Conservation (phyloP, 2,797 vertebrate species). For the Alca torda region DNA sequence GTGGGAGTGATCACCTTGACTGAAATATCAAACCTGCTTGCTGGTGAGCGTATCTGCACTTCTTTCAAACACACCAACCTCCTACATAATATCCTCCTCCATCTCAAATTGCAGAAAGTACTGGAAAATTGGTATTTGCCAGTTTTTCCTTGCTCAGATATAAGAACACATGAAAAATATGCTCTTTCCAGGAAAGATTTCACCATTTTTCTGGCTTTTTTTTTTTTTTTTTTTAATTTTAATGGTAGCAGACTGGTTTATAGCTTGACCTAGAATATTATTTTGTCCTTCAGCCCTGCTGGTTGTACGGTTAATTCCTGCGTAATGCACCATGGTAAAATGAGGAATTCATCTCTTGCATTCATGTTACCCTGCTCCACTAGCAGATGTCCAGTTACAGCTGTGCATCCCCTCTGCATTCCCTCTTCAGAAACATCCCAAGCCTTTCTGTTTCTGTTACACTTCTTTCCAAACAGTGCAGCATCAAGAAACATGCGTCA, state of each 20-base stretch:
- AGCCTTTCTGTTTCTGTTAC: slow-evolving; percentile 36
- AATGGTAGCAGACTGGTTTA: background rate
- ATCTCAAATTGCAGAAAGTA: background rate
- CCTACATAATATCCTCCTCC: background rate
- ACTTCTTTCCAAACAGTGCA: slow-evolving; percentile 18
- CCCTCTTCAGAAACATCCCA: background rate
- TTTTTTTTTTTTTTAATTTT: background rate
- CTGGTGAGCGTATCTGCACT: background rate
- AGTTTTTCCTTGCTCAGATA: background rate
- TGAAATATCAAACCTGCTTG: background rate
- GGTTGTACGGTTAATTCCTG: background rate
- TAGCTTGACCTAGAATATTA: background rate
- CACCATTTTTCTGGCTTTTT: background rate
- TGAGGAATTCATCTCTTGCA: background rate
- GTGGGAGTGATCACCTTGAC: background rate
- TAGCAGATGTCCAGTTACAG: slow-evolving; percentile 16
- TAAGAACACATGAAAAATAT: background rate
- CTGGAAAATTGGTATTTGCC: background rate
- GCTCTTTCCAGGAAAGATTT: background rate
- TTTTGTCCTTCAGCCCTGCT: background rate
- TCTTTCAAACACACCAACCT: background rate
- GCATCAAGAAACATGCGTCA: slow-evolving; percentile 11
- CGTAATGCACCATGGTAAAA: background rate
- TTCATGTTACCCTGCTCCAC: background rate
- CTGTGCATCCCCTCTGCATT: background rate